Conservation (phyloP, 92 coral and sea anemone species). For the Palythoa caribaeorum region DNA sequence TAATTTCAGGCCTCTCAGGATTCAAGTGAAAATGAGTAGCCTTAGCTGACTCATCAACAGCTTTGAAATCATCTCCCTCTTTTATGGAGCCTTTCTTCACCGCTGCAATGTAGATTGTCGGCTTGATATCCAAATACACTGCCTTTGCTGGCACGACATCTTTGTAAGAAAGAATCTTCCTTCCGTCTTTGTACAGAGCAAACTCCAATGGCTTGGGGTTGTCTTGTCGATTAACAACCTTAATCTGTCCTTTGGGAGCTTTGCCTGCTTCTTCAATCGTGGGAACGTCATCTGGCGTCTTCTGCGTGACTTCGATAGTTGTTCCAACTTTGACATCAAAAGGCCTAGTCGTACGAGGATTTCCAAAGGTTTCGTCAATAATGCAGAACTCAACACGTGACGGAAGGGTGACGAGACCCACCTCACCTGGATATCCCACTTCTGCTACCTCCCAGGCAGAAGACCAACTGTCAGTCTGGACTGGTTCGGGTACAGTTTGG, state of each 20-base stretch:
- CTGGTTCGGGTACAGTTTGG: no score
- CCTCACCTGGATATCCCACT: slow-evolving; percentile 9
- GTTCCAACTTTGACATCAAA: no score
- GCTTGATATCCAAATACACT: slow-evolving; percentile 21
- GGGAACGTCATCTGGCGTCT: not conserved
- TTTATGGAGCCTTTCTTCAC: not conserved
- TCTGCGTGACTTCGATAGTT: not conserved
- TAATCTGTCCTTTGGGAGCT: not conserved
- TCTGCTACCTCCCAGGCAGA: no score
- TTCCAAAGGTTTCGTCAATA: slow-evolving; percentile 1
- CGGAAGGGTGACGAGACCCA: slow-evolving; percentile 29
- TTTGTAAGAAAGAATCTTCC: not conserved
- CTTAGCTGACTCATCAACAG: not conserved
- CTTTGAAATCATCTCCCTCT: slow-evolving; percentile 31
- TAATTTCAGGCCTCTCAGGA: no score
- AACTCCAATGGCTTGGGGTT: no score
- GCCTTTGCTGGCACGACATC: not conserved
- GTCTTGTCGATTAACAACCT: not conserved
- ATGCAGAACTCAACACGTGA: not conserved
- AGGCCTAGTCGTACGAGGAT: no score
- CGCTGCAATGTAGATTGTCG: not conserved
- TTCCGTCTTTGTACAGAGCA: no score
- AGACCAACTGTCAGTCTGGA: no score
- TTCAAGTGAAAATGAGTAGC: no score
- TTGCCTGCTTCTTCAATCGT: not conserved